Base-by-base conservation (phyloP, 2,797 vertebrate genomes). In the Argyrosomus regius region DNA sequence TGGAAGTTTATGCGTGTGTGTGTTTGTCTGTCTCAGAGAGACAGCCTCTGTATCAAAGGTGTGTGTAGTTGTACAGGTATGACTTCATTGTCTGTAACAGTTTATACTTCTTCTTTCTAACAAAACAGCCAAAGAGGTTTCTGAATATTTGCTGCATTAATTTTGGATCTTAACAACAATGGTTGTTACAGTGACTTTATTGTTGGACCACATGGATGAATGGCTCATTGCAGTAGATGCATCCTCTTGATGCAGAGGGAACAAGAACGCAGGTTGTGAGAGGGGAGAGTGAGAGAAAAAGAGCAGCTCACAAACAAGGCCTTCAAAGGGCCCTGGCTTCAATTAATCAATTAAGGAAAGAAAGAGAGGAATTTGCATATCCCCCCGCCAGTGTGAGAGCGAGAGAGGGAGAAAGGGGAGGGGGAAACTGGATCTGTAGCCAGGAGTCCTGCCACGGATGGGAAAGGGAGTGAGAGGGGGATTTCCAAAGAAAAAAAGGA, bases 331-430 rank as follows among this genome's bases (percentile, higher is more conserved):
- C 87, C 90, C 79, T 87, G 87, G 87, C 88, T 94, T 95, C 94
- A 95, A 96, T 96, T 96, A 95, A 95, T 95, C 94, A 96, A 96
- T 95, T 95, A 96, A 91, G 88, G 88, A 89, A 87, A 93, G 93
- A 95, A 95, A 95, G 90, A 72, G 77, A 94, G 92, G 93, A 94
- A 95, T 95, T 95, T 95, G 94, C 92, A 92, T 95, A 93, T 91
- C 87, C 90, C 88, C 83, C 83, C 18, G 73, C 83, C 82, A 87
- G 85, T 91, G 88, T 88, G 90, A 82, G 89, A 81, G 83, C 69
- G 18, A 61, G 83, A 50, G 87, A 43, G 75, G 39, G 82, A 62
- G 72, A 56, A 74, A 63, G 67, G 50, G 60, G 75, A 45, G 70
- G 85, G 84, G 80, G 75, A 60, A 1, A 46, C 75, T 85, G 87